phyloP scores from a whole-genome alignment of 2,797 vertebrate species.

The Pelobates cultripes region DNA sequence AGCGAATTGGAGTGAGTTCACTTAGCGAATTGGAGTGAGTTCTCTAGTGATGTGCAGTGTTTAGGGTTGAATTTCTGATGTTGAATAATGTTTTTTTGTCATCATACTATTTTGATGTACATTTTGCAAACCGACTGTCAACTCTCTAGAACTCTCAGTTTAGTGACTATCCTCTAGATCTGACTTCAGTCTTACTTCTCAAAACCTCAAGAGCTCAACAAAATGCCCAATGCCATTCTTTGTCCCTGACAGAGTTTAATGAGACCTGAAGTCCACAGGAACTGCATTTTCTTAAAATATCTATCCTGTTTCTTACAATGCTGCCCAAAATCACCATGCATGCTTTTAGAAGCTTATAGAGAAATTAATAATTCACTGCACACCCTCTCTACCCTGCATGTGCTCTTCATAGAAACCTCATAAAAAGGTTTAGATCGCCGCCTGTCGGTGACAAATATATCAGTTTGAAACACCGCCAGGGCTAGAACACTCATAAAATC shows the following conservation, averaged over 20 bases:
- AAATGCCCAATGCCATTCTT: neutral
- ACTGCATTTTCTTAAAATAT: neutral
- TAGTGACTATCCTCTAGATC: no score
- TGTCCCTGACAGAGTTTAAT: neutral
- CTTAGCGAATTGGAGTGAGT: no score
- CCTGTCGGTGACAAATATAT: constrained; percentile 78
- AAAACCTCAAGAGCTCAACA: no score
- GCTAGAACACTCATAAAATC: neutral
- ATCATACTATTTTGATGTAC: no score
- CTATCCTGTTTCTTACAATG: neutral
- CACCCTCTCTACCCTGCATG: neutral
- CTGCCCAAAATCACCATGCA: neutral
- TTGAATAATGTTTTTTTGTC: no score
- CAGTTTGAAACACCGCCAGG: constrained; percentile 10
- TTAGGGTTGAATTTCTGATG: no score
- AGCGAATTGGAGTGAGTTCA: no score
- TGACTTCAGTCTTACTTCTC: no score
- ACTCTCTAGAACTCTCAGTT: no score
- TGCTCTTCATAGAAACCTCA: neutral
- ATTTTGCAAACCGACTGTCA: no score
- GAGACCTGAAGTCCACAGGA: neutral
- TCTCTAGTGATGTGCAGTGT: no score
- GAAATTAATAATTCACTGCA: constrained; percentile 1
- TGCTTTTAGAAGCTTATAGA: neutral
- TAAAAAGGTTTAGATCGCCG: constrained; percentile 79